Evolutionary conservation across 1,140 invertebrate genomes (phyloP).

Genomic region (Camponotus pennsylvanicus): DNA sequence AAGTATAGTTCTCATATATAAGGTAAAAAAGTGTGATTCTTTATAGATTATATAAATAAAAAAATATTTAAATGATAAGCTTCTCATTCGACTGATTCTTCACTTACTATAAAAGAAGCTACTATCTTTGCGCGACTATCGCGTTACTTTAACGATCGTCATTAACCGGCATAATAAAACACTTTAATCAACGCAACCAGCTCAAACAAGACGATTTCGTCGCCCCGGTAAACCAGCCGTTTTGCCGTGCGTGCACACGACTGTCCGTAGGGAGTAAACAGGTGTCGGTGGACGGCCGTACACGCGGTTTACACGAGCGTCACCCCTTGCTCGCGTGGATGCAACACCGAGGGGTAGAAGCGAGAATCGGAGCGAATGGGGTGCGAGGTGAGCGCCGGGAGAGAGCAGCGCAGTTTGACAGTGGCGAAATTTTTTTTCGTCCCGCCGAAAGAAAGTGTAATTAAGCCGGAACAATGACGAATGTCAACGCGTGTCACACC

Average conservation of each 20-base stretch:
- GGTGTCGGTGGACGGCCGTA: constrained; percentile 70
- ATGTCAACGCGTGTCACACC: constrained; percentile 62
- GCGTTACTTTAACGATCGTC: constrained; percentile 36
- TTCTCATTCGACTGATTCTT: neutral
- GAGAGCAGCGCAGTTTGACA: constrained; percentile 60
- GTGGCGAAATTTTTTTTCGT: constrained; percentile 63
- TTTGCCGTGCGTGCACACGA: constrained; percentile 63
- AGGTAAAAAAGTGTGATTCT: neutral
- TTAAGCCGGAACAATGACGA: constrained; percentile 67
- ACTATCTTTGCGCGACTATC: constrained; percentile 13
- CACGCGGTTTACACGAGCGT: constrained; percentile 72
- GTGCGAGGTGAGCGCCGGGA: constrained; percentile 49
- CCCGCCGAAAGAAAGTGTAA: constrained; percentile 64
- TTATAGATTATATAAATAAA: neutral
- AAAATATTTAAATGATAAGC: neutral
- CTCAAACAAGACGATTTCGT: constrained; percentile 59
- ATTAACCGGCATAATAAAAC: constrained; percentile 64
- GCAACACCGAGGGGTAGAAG: constrained; percentile 69
- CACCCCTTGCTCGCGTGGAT: constrained; percentile 71
- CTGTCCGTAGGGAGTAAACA: constrained; percentile 74
- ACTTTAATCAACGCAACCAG: constrained; percentile 60
- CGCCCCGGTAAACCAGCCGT: constrained; percentile 61
- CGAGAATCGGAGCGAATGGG: constrained; percentile 52
- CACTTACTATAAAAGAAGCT: neutral
- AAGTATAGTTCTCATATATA: neutral